Conservation (phyloP, 2,113 vertebrate genomes). For the Tetrax tetrax region DNA sequence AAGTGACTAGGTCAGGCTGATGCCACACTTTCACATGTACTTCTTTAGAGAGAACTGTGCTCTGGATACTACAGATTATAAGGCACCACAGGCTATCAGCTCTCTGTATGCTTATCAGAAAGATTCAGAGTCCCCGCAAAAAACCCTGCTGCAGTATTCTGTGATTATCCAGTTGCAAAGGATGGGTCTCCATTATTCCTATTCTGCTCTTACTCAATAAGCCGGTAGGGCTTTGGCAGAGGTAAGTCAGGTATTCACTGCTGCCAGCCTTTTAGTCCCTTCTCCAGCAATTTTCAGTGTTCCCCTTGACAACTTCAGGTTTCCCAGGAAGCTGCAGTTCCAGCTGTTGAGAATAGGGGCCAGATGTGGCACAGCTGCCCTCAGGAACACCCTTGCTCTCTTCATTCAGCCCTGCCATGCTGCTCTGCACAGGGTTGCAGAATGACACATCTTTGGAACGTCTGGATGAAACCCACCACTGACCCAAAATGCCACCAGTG, state of each 20-base stretch:
- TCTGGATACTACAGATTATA: slow-evolving; percentile 20
- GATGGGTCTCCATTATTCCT: slow-evolving; percentile 1
- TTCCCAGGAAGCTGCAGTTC: neutral
- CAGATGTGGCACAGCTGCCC: neutral
- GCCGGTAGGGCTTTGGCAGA: neutral
- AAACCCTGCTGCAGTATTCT: slow-evolving; percentile 17
- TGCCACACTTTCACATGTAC: neutral
- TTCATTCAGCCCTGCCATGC: neutral
- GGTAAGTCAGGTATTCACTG: neutral
- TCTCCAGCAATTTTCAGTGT: neutral
- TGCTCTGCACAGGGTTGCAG: neutral
- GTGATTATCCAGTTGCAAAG: neutral
- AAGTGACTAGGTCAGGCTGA: neutral
- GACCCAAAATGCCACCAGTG: fast-evolving
- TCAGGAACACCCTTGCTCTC: neutral
- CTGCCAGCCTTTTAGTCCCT: neutral
- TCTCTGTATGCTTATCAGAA: slow-evolving; percentile 8
- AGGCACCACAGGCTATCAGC: slow-evolving; percentile 11
- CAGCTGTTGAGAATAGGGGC: neutral
- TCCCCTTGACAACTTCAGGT: neutral
- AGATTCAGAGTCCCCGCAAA: slow-evolving; percentile 28
- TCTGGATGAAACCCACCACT: neutral
- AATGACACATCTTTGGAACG: neutral
- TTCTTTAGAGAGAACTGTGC: neutral
- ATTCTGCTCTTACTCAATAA: neutral